These are phyloP conservation scores for Upupa epops DNA, from an alignment of 2,113 vertebrate species.

Conservation along the genomic window DNA sequence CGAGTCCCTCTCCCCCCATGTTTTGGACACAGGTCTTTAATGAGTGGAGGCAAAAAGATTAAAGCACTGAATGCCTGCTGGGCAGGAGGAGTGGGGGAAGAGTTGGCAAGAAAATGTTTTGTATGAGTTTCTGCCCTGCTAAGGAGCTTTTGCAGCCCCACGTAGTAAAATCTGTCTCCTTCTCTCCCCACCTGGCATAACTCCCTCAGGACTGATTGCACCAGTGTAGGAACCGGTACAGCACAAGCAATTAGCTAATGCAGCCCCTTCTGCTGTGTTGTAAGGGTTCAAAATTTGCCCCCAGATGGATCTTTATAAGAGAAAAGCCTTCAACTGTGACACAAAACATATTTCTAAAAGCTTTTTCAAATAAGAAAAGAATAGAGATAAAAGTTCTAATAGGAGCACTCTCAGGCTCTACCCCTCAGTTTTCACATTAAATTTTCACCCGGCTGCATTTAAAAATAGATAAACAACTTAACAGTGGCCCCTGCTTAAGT, in stretches of 20 bases:
- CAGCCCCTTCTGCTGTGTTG: slow-evolving; percentile 11
- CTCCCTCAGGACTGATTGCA: slow-evolving; percentile 48
- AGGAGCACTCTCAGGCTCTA: neutral
- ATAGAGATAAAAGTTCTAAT: neutral
- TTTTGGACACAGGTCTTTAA: slow-evolving; percentile 27
- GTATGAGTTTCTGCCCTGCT: slow-evolving; percentile 29
- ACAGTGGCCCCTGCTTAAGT: neutral
- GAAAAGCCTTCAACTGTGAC: neutral
- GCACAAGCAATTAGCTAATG: slow-evolving; percentile 36
- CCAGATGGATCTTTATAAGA: slow-evolving; percentile 1
- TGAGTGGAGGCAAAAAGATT: slow-evolving; percentile 28
- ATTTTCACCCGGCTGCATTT: neutral
- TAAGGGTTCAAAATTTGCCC: neutral
- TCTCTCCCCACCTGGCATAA: slow-evolving; percentile 53
- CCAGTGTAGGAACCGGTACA: neutral
- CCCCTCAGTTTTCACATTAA: neutral
- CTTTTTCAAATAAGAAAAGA: neutral
- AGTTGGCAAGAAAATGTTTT: slow-evolving; percentile 34
- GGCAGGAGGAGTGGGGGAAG: neutral
- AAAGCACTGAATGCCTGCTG: neutral
- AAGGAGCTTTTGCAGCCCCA: neutral
- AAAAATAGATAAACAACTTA: neutral
- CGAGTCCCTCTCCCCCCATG: neutral
- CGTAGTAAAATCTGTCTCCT: slow-evolving; percentile 41
- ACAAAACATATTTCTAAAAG: neutral